Conservation (phyloP, 2,113 vertebrate species). For the Steatornis caripensis region DNA sequence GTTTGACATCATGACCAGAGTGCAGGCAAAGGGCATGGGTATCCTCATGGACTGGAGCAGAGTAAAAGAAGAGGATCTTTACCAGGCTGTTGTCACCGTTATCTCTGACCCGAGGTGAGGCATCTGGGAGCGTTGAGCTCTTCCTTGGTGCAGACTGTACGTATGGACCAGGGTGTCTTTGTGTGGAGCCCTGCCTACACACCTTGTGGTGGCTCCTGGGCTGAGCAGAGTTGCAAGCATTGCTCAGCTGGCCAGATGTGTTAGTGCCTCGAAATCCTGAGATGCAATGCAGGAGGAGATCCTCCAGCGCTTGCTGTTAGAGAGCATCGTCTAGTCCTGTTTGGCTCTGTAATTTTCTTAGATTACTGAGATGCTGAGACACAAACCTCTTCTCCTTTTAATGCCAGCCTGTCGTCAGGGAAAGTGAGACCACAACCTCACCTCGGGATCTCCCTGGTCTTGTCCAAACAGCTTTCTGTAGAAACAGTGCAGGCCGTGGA, state of each 20-base stretch:
- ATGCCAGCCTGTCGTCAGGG: not conserved
- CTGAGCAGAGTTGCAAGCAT: not conserved
- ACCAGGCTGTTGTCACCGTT: conserved; percentile 41
- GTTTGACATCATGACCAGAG: conserved; percentile 69
- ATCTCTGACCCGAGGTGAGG: conserved; percentile 60
- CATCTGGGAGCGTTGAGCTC: not conserved
- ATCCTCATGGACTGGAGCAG: conserved; percentile 65
- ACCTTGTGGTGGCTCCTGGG: not conserved
- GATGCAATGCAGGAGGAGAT: not conserved
- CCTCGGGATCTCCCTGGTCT: not conserved
- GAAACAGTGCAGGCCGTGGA: not conserved
- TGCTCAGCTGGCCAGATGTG: not conserved
- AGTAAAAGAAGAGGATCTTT: conserved; percentile 53
- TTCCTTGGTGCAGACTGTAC: not conserved
- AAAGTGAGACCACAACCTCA: not conserved
- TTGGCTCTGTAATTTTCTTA: not conserved
- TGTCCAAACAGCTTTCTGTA: not conserved
- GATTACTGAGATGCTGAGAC: not conserved
- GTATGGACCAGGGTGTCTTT: not conserved
- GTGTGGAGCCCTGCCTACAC: not conserved
- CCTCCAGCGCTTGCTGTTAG: not conserved
- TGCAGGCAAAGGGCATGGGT: conserved; percentile 68
- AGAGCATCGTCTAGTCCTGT: not conserved
- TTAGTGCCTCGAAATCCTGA: not conserved
- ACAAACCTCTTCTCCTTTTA: not conserved